Evolutionary conservation across 53 echinoderm and acorn worm species (phyloP), one percentile per base, ranked within the genome.

Genomic region (Luidia sarsii): DNA sequence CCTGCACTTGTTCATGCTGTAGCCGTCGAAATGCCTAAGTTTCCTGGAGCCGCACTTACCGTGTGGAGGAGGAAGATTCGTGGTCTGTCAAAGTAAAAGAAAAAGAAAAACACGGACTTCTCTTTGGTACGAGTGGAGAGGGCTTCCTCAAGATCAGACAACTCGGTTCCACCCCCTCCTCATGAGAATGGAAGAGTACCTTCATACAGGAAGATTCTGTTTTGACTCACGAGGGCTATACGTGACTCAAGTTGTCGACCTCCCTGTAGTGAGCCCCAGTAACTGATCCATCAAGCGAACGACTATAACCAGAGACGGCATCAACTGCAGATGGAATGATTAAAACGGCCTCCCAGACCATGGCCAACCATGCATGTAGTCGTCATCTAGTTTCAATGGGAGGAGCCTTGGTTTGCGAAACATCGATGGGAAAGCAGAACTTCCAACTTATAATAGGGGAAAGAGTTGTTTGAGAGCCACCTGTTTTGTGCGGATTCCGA

Each of bases 1-100:
- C 1, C 65, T 21, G 35, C 86, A 86, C 16, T 65, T 75, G 1
- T 64, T 64, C 28, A 33, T 56, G 9, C 79, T 52, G 80, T 86
- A 86, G 8, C 43, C 33, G 48, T 20, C 21, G 69, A 75, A 80
- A 41, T 86, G 80, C 55, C 65, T 80, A 28, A 86, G 79, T 8
- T 6, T 1, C 54, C 56, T 86, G 25, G 34, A 2, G 15, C 80
- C 79, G 23, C 84, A 84, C 1, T 61, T 63, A 3, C 84, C 84
- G 22, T 84, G 84, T 10, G 84, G 83, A 2, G 84, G 84, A 16
- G 84, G 64, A 4, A 84, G 50, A 45, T 80, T 79, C 8, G 33
- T 57, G 29, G 77, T 65, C 79, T 86, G 23, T 52, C 4, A 52
- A 21, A 21, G 18, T 21, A 16, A 52, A 6, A 52, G 20, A 21